Conservation (phyloP, 1,140 invertebrate species). For the Antheraea pernyi region DNA sequence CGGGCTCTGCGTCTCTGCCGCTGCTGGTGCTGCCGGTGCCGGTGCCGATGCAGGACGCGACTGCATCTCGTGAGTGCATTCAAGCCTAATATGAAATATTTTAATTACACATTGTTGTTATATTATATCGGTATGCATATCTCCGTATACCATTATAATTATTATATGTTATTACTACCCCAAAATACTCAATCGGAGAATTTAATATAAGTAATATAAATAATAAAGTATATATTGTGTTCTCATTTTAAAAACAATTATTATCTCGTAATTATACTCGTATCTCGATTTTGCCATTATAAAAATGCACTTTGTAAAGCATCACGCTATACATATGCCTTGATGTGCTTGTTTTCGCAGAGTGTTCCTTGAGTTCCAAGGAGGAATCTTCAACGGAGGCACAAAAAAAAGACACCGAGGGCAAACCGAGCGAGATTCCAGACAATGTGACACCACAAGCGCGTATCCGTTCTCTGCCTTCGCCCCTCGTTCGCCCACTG, state of each 20-base stretch:
- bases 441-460: too few species aligned
- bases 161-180: too few species aligned
- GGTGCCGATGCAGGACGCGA: constrained; percentile 13
- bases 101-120: too few species aligned
- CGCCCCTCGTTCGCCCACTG: not conserved
- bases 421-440: not conserved
- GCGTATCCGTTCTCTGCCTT: not conserved
- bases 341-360: not conserved
- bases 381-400: not conserved
- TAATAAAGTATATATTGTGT: too few species aligned
- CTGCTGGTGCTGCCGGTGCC: constrained; percentile 36
- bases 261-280: too few species aligned
- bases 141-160: too few species aligned
- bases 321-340: not conserved
- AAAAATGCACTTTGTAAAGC: too few species aligned
- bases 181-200: too few species aligned
- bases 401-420: not conserved
- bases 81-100: not conserved
- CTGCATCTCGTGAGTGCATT: not conserved
- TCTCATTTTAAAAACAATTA: too few species aligned
- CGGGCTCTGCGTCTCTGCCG: constrained; percentile 7
- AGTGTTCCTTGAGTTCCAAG: not conserved
- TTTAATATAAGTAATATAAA: too few species aligned
- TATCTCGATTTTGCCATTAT: too few species aligned
- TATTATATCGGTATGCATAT: too few species aligned